Conservation (phyloP, 2,797 vertebrate genomes). For the Sebastes trivittatus region DNA sequence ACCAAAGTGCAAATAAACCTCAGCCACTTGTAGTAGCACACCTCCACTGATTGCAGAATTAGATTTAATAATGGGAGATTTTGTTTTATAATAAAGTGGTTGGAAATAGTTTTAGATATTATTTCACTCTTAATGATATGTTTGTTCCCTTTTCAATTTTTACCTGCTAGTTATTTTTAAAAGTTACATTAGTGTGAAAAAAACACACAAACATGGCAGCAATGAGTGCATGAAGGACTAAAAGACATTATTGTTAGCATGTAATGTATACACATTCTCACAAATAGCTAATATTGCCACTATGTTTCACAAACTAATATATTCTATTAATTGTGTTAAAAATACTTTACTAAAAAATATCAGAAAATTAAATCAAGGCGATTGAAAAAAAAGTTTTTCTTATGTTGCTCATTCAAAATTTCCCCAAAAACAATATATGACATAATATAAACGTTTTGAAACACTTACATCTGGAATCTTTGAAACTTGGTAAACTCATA, state of each 20-base stretch:
- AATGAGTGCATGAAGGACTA: not conserved
- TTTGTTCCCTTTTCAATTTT: not conserved
- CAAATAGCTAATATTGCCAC: not conserved
- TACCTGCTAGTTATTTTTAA: not conserved
- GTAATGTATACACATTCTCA: not conserved
- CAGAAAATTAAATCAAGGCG: not conserved
- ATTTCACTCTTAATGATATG: not conserved
- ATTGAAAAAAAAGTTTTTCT: not conserved
- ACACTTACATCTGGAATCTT: not conserved
- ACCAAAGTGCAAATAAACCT: constrained; percentile 71
- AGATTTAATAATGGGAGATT: not conserved
- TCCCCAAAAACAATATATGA: not conserved
- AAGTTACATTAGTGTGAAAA: not conserved
- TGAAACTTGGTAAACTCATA: not conserved
- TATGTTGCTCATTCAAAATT: not conserved
- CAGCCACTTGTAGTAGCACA: constrained; percentile 62
- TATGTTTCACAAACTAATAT: not conserved
- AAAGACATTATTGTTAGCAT: not conserved
- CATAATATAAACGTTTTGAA: not conserved
- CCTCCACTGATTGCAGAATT: constrained; percentile 18
- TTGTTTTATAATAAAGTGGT: not conserved
- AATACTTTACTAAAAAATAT: not conserved
- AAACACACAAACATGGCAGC: not conserved
- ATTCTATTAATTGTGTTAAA: not conserved
- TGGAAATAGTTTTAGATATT: not conserved